Base-by-base conservation (phyloP, 2,797 vertebrate species). In the Hipposideros larvatus region DNA sequence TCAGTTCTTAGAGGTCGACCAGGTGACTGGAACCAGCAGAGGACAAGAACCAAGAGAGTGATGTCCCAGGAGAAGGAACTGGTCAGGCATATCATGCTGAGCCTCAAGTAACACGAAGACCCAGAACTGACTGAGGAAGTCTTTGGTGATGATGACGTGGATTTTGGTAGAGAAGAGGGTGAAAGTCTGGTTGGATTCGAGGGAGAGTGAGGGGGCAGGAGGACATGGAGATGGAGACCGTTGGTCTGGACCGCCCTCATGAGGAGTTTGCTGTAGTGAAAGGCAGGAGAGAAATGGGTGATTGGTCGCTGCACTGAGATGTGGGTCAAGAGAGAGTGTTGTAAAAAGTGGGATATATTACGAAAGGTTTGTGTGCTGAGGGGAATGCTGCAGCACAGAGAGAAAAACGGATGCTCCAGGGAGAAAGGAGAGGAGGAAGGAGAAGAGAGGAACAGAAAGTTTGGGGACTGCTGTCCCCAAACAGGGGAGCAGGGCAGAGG, bases 71-170 rank as follows among this genome's bases (percentile, higher is more conserved):
- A 16, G 63, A 31, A 26, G 53, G 43, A 26, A 9, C 24, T 19
- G 75, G 28, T 26, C 9, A 11, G 34, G 16, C 3, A 11, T 53
- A 46, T 43, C 41, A 15, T 14, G 24, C 13, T 13, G 48, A 28
- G 71, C 48, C 5, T 5, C 3, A 3, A 7, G 43, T 3, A 18
- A 19, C n/a, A 21, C 4, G 6, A 37, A 11, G 15, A 37, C 22
- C 2, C 4, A 34, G 55, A 21, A 8, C 18, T 9, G 55, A 43
- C n/a, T 18, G 9, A 19, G 0, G 43, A 13, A 16, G 53, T 31
- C 55, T 61, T 13, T 34, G 8, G 31, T 59, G 77, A 15, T 3
- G 2, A 4, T 0, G 43, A 48, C 21, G 4, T 19, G 1, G 9
- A 43, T 26, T 57, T 68, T 4, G 6, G 43, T 22, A 26, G 51